phyloP scores from a whole-genome alignment of 2,888 invertebrate species.

The Teinopalpus imperialis region DNA sequence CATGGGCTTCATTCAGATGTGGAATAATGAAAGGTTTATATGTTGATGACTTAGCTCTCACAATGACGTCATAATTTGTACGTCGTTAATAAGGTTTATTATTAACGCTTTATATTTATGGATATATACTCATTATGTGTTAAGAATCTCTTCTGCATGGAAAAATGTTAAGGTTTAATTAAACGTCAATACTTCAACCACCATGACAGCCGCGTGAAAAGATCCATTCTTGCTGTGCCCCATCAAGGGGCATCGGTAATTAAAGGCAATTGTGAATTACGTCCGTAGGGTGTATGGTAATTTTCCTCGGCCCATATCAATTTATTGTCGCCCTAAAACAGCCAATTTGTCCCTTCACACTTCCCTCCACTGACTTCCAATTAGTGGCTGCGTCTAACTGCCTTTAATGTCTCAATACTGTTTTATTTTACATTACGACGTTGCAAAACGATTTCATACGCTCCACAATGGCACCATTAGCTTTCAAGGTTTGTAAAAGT shows the following conservation, averaged over 20 bases:
- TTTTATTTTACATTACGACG: constrained; percentile 41
- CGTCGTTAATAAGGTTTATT: too few relatives aligned
- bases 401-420: constrained; percentile 63
- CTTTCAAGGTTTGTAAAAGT: constrained; percentile 24
- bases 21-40: too few relatives aligned
- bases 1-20: too few relatives aligned
- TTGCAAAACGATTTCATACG: constrained; percentile 42
- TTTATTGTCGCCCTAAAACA: constrained; percentile 77
- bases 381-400: constrained; percentile 62
- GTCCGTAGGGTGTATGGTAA: constrained; percentile 67
- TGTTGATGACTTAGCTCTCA: too few relatives aligned
- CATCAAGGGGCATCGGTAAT: constrained; percentile 57
- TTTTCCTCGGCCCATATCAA: constrained; percentile 69
- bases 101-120: too few relatives aligned
- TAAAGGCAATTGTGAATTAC: constrained; percentile 73
- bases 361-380: constrained; percentile 56
- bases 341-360: constrained; percentile 66
- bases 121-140: too few relatives aligned
- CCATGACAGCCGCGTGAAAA: constrained; percentile 36
- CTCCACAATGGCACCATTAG: constrained; percentile 35
- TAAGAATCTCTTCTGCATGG: too few relatives aligned
- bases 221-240: constrained; percentile 53
- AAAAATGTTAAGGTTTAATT: constrained; percentile 18
- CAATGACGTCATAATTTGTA: too few relatives aligned
- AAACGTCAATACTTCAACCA: constrained; percentile 34